phyloP scores from a whole-genome alignment of 2,113 vertebrate genomes.

The Gobio gobio region DNA sequence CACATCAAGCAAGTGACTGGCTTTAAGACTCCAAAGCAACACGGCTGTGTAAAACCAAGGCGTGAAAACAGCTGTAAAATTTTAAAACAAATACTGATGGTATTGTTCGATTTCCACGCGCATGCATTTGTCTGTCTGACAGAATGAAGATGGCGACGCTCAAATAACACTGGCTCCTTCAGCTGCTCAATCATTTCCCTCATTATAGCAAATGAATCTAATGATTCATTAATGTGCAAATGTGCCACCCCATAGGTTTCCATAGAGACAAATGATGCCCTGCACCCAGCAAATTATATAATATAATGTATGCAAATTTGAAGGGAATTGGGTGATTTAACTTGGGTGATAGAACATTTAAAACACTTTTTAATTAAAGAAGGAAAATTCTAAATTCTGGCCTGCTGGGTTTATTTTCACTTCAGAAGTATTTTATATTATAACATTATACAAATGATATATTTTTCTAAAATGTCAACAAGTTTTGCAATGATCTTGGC shows the following conservation, averaged over 20 bases:
- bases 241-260: slow-evolving; percentile 49
- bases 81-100: slow-evolving; percentile 2
- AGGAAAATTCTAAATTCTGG: neutral
- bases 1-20: slow-evolving; percentile 13
- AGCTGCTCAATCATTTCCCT: slow-evolving; percentile 42
- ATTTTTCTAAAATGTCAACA: neutral
- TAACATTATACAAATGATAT: too few relatives aligned
- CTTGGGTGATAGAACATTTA: too few relatives aligned
- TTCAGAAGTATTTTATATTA: neutral
- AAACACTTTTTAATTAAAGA: slow-evolving; percentile 38
- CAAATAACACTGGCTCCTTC: slow-evolving; percentile 20
- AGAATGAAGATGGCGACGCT: slow-evolving; percentile 6
- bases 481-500: neutral
- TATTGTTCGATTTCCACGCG: slow-evolving; percentile 15
- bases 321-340: slow-evolving; percentile 51
- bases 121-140: neutral
- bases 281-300: slow-evolving; percentile 51
- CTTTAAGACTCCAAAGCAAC: slow-evolving; percentile 22
- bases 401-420: neutral
- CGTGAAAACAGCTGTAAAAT: slow-evolving; percentile 20
- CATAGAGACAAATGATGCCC: slow-evolving; percentile 58
- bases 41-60: slow-evolving; percentile 19
- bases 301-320: slow-evolving; percentile 55
- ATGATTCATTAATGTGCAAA: slow-evolving; percentile 50
- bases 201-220: slow-evolving; percentile 56